Conservation (phyloP, 1,140 invertebrate species). For the Atta texana region DNA sequence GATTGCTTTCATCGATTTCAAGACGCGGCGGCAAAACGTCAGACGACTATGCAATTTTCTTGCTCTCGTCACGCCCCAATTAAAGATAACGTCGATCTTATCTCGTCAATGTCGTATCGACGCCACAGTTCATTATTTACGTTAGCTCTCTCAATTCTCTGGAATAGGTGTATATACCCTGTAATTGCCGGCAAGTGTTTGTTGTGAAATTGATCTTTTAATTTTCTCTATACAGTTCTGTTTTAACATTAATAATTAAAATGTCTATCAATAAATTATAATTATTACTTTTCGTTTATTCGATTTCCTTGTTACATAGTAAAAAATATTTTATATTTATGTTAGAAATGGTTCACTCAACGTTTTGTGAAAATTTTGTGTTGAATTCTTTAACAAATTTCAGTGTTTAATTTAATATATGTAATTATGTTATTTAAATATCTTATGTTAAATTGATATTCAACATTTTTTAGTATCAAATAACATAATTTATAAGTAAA, state of each 20-base stretch:
- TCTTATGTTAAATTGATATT: too few species aligned
- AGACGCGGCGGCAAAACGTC: conserved; percentile 27
- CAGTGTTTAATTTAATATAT: too few species aligned
- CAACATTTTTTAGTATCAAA: too few species aligned
- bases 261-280: neutral
- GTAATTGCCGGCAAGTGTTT: neutral
- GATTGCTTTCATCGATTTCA: conserved; percentile 40
- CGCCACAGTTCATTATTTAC: neutral
- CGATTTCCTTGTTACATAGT: too few species aligned
- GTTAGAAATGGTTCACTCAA: too few species aligned
- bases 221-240: neutral
- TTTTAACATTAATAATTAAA: conserved; percentile 10
- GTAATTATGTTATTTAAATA: too few species aligned
- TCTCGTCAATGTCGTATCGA: neutral
- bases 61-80: conserved; percentile 23
- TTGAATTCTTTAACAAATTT: too few species aligned
- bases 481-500: too few species aligned
- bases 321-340: too few species aligned
- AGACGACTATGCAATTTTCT: conserved; percentile 31
- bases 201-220: neutral
- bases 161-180: neutral
- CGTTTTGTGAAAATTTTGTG: too few species aligned
- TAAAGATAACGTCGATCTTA: conserved; percentile 44
- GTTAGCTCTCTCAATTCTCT: neutral
- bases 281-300: neutral